phyloP scores from a whole-genome alignment of 2,888 invertebrate genomes.

The Sesia apiformis region DNA sequence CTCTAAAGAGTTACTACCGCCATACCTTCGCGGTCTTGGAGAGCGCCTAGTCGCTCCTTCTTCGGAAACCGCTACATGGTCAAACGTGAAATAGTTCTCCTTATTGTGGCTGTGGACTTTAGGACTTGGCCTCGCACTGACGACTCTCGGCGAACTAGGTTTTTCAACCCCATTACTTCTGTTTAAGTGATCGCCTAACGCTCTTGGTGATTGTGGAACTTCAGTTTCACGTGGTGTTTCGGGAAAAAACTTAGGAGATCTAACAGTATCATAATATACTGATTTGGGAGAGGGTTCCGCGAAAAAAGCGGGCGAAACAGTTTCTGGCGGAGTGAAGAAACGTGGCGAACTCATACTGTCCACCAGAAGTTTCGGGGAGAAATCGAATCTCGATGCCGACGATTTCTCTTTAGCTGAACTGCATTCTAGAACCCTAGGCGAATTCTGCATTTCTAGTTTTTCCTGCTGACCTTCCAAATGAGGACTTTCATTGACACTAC shows the following conservation, averaged over 20 bases:
- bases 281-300: slow-evolving; percentile 60
- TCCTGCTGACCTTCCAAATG: slow-evolving; percentile 45
- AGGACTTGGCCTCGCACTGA: slow-evolving; percentile 53
- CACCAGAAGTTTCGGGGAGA: slow-evolving; percentile 54
- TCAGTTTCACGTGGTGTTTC: slow-evolving; percentile 53
- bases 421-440: slow-evolving; percentile 52
- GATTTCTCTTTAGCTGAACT: slow-evolving; percentile 60
- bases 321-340: slow-evolving; percentile 63
- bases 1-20: slow-evolving; percentile 60
- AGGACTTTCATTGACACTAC: slow-evolving; percentile 43
- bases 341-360: slow-evolving; percentile 54
- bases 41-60: slow-evolving; percentile 33
- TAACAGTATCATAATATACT: slow-evolving; percentile 59
- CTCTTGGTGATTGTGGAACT: slow-evolving; percentile 53
- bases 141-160: slow-evolving; percentile 38
- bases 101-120: slow-evolving; percentile 59
- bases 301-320: slow-evolving; percentile 58
- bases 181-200: slow-evolving; percentile 46
- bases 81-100: slow-evolving; percentile 65
- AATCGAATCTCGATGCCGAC: slow-evolving; percentile 54
- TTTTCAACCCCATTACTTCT: slow-evolving; percentile 34
- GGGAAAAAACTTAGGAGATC: slow-evolving; percentile 62
- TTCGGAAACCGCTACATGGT: slow-evolving; percentile 31
- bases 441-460: slow-evolving; percentile 55
- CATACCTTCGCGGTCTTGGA: slow-evolving; percentile 49